Evolutionary conservation across 2,797 vertebrate species (phyloP).

Genomic region (Zenarchopterus dispar): DNA sequence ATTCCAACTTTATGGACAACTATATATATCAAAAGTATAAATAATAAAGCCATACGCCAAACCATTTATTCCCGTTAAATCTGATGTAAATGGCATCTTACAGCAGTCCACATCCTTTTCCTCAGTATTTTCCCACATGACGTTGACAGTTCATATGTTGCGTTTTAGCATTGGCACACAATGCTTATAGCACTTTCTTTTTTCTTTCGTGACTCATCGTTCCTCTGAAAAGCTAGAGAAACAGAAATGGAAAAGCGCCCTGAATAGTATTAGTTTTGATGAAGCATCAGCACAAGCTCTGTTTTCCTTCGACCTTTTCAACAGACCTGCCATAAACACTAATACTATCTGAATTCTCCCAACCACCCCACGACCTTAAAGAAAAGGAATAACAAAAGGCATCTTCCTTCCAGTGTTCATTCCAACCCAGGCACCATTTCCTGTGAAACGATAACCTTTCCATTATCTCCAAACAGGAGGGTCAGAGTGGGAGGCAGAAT

Average conservation of each 20-base stretch:
- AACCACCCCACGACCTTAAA: slow-evolving; percentile 9
- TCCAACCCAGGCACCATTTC: slow-evolving; percentile 47
- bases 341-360: neutral
- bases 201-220: too few species aligned
- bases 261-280: neutral
- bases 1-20: too few species aligned
- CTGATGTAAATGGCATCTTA: neutral
- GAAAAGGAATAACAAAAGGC: slow-evolving; percentile 11
- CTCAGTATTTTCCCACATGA: slow-evolving; percentile 15
- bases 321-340: neutral
- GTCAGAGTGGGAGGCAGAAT: slow-evolving; percentile 34
- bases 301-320: slow-evolving; percentile 23
- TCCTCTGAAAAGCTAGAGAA: neutral
- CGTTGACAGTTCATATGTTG: neutral
- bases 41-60: neutral
- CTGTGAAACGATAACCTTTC: slow-evolving; percentile 65
- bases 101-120: slow-evolving; percentile 21
- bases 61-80: neutral
- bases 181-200: neutral
- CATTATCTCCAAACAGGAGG: slow-evolving; percentile 53
- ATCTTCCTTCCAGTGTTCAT: slow-evolving; percentile 47
- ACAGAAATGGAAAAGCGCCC: neutral
- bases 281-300: neutral
- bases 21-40: neutral
- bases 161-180: neutral